A percentile compares a stretch with the other conserved stretches of the same genome.
These are phyloP conservation scores for Myxocyprinus asiaticus DNA, from an alignment of 2,113 vertebrate genomes.

Conservation along the genomic window DNA sequence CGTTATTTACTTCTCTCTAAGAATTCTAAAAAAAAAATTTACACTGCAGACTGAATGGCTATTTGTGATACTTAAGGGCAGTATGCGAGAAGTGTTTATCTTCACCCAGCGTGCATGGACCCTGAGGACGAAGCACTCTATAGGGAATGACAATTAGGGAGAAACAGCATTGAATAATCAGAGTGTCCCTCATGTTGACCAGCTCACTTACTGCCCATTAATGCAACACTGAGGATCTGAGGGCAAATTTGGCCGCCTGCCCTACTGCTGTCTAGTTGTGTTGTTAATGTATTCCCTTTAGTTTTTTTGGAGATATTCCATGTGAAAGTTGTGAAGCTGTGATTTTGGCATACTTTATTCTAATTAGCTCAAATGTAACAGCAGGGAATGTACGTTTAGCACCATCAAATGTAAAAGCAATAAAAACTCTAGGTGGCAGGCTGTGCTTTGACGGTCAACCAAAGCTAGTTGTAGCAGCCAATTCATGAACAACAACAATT, in stretches of 20 bases:
- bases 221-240: slow-evolving; percentile 5
- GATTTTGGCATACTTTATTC: background rate
- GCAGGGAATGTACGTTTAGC: background rate
- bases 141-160: slow-evolving; percentile 15
- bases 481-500: too few relatives aligned
- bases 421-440: background rate
- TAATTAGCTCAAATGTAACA: slow-evolving; percentile 1
- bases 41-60: background rate
- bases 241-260: background rate
- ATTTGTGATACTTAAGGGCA: slow-evolving; percentile 11
- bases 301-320: too few relatives aligned
- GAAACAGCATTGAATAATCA: slow-evolving; percentile 40
- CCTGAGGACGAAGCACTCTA: slow-evolving; percentile 35
- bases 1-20: too few relatives aligned
- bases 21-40: too few relatives aligned
- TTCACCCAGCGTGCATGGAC: slow-evolving; percentile 22
- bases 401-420: background rate
- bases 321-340: too few relatives aligned
- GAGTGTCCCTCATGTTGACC: slow-evolving; percentile 16
- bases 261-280: background rate
- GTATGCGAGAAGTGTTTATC: slow-evolving; percentile 38
- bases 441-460: background rate
- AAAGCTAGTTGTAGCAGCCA: too few relatives aligned
- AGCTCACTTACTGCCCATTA: slow-evolving; percentile 41
- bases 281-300: background rate